phyloP scores from a whole-genome alignment of 2,888 invertebrate species.

The Biston betularia region DNA sequence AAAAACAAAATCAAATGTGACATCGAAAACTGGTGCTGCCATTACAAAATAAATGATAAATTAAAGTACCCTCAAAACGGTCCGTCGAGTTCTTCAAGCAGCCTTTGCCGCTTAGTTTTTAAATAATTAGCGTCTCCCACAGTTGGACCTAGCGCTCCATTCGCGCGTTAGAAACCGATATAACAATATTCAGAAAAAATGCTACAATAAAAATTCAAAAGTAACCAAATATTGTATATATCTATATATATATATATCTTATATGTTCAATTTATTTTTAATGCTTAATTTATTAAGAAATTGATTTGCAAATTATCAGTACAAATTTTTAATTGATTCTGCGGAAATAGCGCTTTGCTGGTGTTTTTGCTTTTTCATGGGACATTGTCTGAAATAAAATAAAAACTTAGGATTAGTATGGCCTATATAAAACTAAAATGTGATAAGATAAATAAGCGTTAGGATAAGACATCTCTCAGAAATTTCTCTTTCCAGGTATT shows the following conservation, averaged over 20 bases:
- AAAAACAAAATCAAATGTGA: not conserved
- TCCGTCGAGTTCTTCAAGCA: no score
- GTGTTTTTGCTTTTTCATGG: constrained; percentile 79
- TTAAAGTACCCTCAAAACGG: not conserved
- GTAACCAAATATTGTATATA: no score
- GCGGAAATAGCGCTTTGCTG: constrained; percentile 86
- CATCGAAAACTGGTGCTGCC: not conserved
- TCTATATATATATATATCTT: no score
- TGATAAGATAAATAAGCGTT: no score
- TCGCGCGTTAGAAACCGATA: no score
- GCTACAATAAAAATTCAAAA: no score
- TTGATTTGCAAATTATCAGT: not conserved
- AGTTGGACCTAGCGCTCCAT: no score
- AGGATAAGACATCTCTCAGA: no score
- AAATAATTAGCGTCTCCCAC: not conserved
- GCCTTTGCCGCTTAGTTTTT: not conserved
- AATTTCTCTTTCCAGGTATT: no score
- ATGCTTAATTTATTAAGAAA: not conserved
- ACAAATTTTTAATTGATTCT: constrained; percentile 56
- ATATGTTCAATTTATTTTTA: not conserved
- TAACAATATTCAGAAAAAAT: no score
- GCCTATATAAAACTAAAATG: not conserved
- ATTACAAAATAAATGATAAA: not conserved
- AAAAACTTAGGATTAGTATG: not conserved
- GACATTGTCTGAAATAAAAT: constrained; percentile 83